These are phyloP conservation scores for Philotrypesis tridentata DNA, from an alignment of 1,140 invertebrate genomes.

Conservation along the genomic window DNA sequence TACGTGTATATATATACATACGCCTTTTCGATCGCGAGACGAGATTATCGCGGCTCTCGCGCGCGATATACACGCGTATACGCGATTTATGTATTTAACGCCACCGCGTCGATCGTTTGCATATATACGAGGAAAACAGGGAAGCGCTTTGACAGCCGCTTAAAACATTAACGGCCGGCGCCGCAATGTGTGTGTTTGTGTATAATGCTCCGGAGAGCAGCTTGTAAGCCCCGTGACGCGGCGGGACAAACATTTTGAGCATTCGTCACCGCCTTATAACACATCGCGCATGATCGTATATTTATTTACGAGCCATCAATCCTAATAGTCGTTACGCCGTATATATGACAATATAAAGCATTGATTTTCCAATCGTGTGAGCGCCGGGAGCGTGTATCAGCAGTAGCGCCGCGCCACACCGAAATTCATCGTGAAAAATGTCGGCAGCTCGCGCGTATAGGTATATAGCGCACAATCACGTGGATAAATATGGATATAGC, in stretches of 20 bases:
- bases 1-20: too few species aligned
- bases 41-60: not conserved
- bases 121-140: not conserved
- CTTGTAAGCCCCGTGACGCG: not conserved
- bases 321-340: not conserved
- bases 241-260: not conserved
- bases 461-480: not conserved
- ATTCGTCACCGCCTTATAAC: not conserved
- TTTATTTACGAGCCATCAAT: constrained; percentile 22
- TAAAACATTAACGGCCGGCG: not conserved
- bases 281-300: not conserved
- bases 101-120: not conserved
- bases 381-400: too few species aligned
- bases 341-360: not conserved
- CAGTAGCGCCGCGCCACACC: not conserved
- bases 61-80: not conserved
- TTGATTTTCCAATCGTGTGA: constrained; percentile 12
- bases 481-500: not conserved
- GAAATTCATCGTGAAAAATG: constrained; percentile 7
- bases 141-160: not conserved
- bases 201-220: not conserved
- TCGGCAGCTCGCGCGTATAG: not conserved
- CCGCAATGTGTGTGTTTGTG: too few species aligned
- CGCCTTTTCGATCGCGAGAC: not conserved
- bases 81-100: not conserved